A percentile compares a stretch with the other conserved stretches of the same genome.
Evolutionary conservation across 2,888 invertebrate species (phyloP).

Genomic region (Cryptophagus acutangulus): DNA sequence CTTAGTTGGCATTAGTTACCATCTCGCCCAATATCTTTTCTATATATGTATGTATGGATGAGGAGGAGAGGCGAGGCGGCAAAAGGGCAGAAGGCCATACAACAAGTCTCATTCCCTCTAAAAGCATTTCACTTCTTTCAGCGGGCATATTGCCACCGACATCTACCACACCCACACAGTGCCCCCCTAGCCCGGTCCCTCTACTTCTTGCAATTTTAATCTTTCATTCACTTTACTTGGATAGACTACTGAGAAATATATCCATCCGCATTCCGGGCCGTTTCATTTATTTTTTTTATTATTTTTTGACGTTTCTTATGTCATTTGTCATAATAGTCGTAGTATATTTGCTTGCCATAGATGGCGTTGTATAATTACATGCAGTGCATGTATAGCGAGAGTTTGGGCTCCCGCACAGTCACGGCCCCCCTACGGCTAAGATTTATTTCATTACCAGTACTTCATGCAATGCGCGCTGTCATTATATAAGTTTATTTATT

Average conservation of each 20-base stretch:
- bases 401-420: conserved; percentile 15
- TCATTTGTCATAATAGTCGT: no score
- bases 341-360: no score
- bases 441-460: conserved; percentile 38
- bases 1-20: conserved; percentile 46
- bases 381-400: conserved; percentile 19
- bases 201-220: conserved; percentile 13
- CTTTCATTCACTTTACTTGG: conserved; percentile 9
- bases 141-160: conserved; percentile 23
- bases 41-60: no score
- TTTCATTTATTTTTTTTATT: not conserved
- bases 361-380: conserved; percentile 23
- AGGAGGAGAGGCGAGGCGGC: no score
- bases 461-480: conserved; percentile 35
- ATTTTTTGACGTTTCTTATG: no score
- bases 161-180: no score
- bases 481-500: conserved; percentile 39
- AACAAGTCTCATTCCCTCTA: conserved; percentile 44
- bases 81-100: conserved; percentile 29
- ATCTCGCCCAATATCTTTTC: no score
- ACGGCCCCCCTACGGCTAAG: conserved; percentile 26
- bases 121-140: conserved; percentile 38
- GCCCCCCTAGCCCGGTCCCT: no score
- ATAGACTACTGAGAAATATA: no score
- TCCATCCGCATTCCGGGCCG: not conserved